A percentile compares a stretch with the other conserved stretches of the same genome.
These are phyloP conservation scores for Cephus pygmeus DNA, from an alignment of 2,888 invertebrate genomes.

Conservation along the genomic window DNA sequence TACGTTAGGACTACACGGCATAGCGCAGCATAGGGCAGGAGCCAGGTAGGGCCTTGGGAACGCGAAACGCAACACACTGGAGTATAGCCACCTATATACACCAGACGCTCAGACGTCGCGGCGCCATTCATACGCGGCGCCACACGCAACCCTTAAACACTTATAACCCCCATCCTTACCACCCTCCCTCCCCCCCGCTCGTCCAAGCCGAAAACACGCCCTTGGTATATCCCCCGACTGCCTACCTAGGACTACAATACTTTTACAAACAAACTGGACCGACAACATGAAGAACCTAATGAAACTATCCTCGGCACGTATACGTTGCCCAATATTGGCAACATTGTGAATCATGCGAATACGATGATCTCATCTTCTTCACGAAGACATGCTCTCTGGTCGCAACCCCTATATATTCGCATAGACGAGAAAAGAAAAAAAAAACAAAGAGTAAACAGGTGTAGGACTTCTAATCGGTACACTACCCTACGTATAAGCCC, in stretches of 20 bases:
- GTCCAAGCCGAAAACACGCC: not conserved
- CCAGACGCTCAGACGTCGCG: constrained; percentile 58
- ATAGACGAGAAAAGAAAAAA: not conserved
- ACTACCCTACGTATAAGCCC: not conserved
- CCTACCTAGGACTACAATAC: not conserved
- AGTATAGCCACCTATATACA: not conserved
- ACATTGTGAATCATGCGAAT: not conserved
- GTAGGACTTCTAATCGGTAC: not conserved
- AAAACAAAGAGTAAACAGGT: not conserved
- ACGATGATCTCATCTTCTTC: not conserved
- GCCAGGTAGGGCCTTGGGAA: not conserved
- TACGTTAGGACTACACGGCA: not conserved
- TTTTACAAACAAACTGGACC: not conserved
- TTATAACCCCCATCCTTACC: constrained; percentile 38
- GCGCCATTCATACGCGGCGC: constrained; percentile 60
- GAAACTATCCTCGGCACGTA: not conserved
- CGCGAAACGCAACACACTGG: not conserved
- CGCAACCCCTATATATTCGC: not conserved
- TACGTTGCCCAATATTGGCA: not conserved
- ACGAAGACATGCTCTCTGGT: not conserved
- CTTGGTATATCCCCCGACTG: not conserved
- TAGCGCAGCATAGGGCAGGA: not conserved
- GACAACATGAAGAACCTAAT: not conserved
- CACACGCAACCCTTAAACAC: constrained; percentile 61
- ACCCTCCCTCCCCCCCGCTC: not conserved